phyloP scores from a whole-genome alignment of 2,888 invertebrate genomes.

The Drosophila fungiperda region DNA sequence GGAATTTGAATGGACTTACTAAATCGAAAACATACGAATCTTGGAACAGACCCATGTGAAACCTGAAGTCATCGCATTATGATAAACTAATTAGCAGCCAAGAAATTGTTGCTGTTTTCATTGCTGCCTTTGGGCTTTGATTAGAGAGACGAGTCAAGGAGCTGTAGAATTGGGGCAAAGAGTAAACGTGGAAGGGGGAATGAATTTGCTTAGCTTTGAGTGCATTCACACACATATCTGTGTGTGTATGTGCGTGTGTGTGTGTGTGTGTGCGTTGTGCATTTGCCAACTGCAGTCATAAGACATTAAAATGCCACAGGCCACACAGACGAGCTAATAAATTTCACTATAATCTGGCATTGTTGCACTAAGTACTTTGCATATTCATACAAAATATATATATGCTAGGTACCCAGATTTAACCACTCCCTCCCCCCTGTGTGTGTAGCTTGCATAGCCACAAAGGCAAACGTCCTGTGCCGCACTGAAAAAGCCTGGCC shows the following conservation, averaged over 20 bases:
- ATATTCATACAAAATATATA: constrained; percentile 74
- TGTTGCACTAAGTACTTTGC: constrained; percentile 81
- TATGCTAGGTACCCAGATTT: constrained; percentile 38
- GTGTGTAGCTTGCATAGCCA: constrained; percentile 60
- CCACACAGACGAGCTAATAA: constrained; percentile 71
- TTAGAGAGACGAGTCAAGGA: constrained; percentile 24
- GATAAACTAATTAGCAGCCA: constrained; percentile 67
- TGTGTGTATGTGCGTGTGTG: background rate
- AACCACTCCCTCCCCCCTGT: background rate
- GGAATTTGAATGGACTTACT: background rate
- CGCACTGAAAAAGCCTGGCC: constrained; percentile 24
- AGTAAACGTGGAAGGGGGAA: background rate
- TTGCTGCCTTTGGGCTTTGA: constrained; percentile 23
- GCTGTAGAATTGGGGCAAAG: background rate
- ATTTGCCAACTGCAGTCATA: constrained; percentile 50
- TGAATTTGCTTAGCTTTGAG: background rate
- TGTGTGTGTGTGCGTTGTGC: constrained; percentile 13
- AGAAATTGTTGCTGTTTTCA: constrained; percentile 46
- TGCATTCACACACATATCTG: background rate
- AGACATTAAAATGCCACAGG: constrained; percentile 53
- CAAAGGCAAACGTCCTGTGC: constrained; percentile 44
- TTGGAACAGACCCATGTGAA: constrained; percentile 3
- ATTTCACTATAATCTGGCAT: constrained; percentile 78
- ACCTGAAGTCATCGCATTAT: constrained; percentile 39
- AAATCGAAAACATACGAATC: background rate